Percentiles rank a stretch among this genome's conserved stretches.
These are phyloP conservation scores for Melanocharis versteri DNA, from an alignment of 2,113 vertebrate genomes.

Conservation along the genomic window DNA sequence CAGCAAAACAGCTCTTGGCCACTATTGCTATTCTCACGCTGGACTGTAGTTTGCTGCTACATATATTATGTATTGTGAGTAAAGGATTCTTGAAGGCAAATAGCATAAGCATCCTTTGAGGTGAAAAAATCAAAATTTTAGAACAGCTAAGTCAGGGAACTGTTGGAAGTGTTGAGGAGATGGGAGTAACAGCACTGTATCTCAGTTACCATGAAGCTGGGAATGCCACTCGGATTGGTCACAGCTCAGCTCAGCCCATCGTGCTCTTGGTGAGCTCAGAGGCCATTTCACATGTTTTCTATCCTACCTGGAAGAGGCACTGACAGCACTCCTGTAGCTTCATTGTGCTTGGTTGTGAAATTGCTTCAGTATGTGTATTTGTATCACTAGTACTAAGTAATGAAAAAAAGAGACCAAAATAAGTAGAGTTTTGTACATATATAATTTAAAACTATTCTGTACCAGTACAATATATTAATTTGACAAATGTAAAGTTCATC, in stretches of 20 bases:
- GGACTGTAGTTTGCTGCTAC: not conserved
- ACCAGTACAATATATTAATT: constrained; percentile 87
- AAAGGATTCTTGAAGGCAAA: not conserved
- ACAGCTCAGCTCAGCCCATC: not conserved
- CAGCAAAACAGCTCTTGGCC: not conserved
- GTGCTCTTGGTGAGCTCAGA: rapidly evolving
- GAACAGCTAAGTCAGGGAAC: not conserved
- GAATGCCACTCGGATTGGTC: not conserved
- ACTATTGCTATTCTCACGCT: not conserved
- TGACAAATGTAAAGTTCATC: constrained; percentile 84
- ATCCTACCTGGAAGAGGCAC: not conserved
- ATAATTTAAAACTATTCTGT: constrained; percentile 86
- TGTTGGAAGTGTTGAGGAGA: not conserved
- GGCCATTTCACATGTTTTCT: not conserved
- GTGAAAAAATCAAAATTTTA: not conserved
- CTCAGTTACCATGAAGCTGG: not conserved
- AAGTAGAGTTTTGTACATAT: constrained; percentile 72
- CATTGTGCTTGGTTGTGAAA: not conserved
- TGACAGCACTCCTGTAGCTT: not conserved
- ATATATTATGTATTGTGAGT: not conserved
- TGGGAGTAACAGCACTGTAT: not conserved
- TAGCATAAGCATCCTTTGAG: not conserved
- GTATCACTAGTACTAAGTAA: not conserved
- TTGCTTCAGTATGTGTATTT: not conserved
- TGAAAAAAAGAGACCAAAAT: constrained; percentile 56